Conservation (phyloP, 2,113 vertebrate species). For the Ramphastos sulfuratus region DNA sequence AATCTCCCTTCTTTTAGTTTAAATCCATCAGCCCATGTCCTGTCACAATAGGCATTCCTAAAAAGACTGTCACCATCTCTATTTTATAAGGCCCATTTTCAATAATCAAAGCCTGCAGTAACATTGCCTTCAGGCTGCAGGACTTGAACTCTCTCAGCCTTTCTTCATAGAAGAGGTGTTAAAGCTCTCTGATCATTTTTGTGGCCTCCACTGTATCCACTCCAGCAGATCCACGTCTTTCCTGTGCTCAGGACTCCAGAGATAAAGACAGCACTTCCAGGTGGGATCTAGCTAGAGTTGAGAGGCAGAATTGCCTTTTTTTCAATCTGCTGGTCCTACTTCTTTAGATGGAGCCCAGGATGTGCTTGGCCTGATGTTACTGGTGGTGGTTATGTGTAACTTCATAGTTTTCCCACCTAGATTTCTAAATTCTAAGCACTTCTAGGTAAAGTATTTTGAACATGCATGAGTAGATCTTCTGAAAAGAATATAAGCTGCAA, state of each 20-base stretch:
- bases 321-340: neutral
- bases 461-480: neutral
- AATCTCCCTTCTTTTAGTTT: neutral
- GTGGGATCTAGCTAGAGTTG: neutral
- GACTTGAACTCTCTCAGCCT: neutral
- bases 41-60: neutral
- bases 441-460: neutral
- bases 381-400: neutral
- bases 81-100: neutral
- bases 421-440: neutral
- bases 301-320: neutral
- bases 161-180: neutral
- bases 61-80: neutral
- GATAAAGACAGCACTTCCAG: neutral
- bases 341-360: neutral
- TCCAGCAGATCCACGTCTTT: neutral
- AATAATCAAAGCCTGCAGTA: neutral
- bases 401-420: neutral
- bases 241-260: neutral
- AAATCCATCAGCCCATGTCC: neutral
- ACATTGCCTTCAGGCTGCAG: neutral
- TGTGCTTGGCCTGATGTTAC: neutral
- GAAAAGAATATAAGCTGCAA: neutral
- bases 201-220: neutral
- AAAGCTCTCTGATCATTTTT: neutral